These are phyloP conservation scores for Pogonomyrmex barbatus DNA, from an alignment of 1,140 invertebrate species.

Conservation along the genomic window DNA sequence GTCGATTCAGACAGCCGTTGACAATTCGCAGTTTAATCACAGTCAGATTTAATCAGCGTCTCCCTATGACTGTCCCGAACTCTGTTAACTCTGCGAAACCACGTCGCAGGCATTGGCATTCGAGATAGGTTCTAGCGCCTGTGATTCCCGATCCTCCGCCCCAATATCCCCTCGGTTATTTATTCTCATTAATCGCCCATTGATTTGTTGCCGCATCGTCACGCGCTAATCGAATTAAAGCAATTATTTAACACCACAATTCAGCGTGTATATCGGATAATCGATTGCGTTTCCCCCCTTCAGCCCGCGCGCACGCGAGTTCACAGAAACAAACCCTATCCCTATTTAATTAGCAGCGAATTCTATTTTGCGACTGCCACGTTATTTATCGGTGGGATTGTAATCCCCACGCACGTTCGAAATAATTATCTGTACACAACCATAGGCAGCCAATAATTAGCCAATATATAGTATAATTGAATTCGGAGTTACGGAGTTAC, in stretches of 20 bases:
- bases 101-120: not conserved
- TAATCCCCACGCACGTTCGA: not conserved
- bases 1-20: slow-evolving; percentile 27
- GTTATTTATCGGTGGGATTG: slow-evolving; percentile 45
- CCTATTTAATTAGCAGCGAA: slow-evolving; percentile 20
- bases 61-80: not conserved
- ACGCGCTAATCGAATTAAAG: slow-evolving; percentile 43
- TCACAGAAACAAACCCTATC: not conserved
- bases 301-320: not conserved
- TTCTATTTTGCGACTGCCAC: slow-evolving; percentile 1
- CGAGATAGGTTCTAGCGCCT: not conserved
- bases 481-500: not conserved
- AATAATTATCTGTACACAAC: slow-evolving; percentile 15
- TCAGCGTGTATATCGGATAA: not conserved
- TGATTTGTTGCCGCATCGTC: slow-evolving; percentile 29
- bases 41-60: slow-evolving; percentile 47
- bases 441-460: not conserved
- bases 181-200: slow-evolving; percentile 53
- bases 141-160: slow-evolving; percentile 20
- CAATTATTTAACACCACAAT: slow-evolving; percentile 46
- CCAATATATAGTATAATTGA: slow-evolving; percentile 16
- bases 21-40: slow-evolving; percentile 38
- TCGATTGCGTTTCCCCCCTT: not conserved
- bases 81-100: slow-evolving; percentile 6
- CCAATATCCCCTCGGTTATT: slow-evolving; percentile 23